phyloP scores from a whole-genome alignment of 1,140 invertebrate species.

The Drosophila subpulchrella region DNA sequence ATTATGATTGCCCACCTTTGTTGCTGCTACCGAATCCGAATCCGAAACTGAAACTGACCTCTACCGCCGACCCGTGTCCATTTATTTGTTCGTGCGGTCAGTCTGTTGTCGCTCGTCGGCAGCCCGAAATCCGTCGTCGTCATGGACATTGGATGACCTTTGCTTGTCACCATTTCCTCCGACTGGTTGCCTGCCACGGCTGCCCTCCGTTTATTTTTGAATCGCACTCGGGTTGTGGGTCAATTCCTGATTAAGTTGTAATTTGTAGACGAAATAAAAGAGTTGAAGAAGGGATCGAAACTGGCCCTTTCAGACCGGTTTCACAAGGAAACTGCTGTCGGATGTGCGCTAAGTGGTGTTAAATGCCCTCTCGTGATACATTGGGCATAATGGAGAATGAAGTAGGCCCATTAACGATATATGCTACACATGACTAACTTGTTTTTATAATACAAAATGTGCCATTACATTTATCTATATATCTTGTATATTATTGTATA shows the following conservation, averaged over 20 bases:
- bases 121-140: slow-evolving; percentile 49
- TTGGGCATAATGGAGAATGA: not conserved
- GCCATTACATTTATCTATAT: not conserved
- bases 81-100: slow-evolving; percentile 77
- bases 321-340: not conserved
- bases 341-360: slow-evolving; percentile 29
- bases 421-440: not conserved
- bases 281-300: slow-evolving; percentile 26
- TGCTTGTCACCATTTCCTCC: slow-evolving; percentile 50
- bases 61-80: slow-evolving; percentile 61
- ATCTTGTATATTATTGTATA: not conserved
- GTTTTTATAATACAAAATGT: not conserved
- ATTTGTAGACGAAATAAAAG: slow-evolving; percentile 66
- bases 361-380: slow-evolving; percentile 19
- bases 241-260: slow-evolving; percentile 81
- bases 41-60: slow-evolving; percentile 69
- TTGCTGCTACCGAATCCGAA: slow-evolving; percentile 12
- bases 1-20: slow-evolving; percentile 53
- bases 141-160: slow-evolving; percentile 79
- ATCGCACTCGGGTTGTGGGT: slow-evolving; percentile 64
- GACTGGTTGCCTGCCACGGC: not conserved
- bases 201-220: slow-evolving; percentile 35
- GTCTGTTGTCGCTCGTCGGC: slow-evolving; percentile 37
- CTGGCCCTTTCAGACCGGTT: slow-evolving; percentile 23
- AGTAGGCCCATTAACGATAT: not conserved